Evolutionary conservation across 2,888 invertebrate species (phyloP), one percentile per base, ranked within the genome.

Genomic region (Mesorhabditis spiculigera): DNA sequence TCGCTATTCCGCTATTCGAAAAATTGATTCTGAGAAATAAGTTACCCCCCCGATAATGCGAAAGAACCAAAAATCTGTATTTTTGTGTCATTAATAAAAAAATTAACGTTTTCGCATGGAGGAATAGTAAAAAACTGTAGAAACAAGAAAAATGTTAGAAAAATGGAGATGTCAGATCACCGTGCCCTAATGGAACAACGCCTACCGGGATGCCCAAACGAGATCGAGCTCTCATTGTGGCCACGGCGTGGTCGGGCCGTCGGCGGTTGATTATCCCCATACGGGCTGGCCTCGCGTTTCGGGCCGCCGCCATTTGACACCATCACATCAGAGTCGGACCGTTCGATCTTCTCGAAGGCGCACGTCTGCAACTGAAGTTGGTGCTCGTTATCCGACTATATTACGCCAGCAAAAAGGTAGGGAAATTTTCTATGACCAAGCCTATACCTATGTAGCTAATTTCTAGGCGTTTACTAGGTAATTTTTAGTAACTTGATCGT

Each of bases 321-420:
- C 58, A n/a, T 50, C 58, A 50, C n/a, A 4, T 41, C 13, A 28
- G 28, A 28, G 10, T 50, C 63, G 5, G 45, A 63, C 43, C 73
- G 58, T 8, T 73, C 73, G n/a, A 73, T 70, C 62, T 70, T 73
- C 68, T 73, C 73, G n/a, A 68, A 58, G 13, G 68, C 64, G 61
- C 44, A 66, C 71, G 63, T 16, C 63, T 63, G 63, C n/a, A 63
- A 63, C 16, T 16, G 13, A 63, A 63, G 63, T 63, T 28, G 28
- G 28, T 28, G 28, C 28, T 28, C 28, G 28, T 28, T 28, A 28
- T 28, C 28, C 28, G 28, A 28, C 28, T 28, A 28, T 28, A 28
- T 28, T 1, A 28, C 28, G 28, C 28, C 28, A 28, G 28, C 3
- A 28, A 28, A 28, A 28, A 1, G 28, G 28, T 28, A 28, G 3